These are phyloP conservation scores for Pipra filicauda DNA, from an alignment of 2,113 vertebrate genomes.

Conservation along the genomic window DNA sequence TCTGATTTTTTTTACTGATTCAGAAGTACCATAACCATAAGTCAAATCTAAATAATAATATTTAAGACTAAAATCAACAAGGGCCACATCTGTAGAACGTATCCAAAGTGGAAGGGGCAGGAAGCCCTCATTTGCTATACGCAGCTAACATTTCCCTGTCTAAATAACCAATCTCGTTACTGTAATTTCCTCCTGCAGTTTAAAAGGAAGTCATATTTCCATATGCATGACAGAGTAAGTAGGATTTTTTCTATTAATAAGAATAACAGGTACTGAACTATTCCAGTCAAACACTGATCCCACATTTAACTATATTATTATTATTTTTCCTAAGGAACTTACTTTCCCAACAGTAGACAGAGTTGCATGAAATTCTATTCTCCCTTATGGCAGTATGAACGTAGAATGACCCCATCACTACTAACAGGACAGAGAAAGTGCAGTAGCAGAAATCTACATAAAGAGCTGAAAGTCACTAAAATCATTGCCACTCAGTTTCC, in stretches of 20 bases:
- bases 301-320: neutral
- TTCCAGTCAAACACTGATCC: neutral
- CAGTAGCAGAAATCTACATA: neutral
- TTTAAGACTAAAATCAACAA: conserved; percentile 48
- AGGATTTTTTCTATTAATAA: conserved; percentile 26
- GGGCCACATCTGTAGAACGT: conserved; percentile 64
- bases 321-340: neutral
- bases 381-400: neutral
- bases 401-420: neutral
- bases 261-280: conserved; percentile 24
- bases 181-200: conserved; percentile 49
- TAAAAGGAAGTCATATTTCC: conserved; percentile 55
- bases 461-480: neutral
- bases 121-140: conserved; percentile 42
- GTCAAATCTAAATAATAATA: conserved; percentile 62
- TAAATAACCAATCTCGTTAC: conserved; percentile 13
- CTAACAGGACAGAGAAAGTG: neutral
- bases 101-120: conserved; percentile 49
- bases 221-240: conserved; percentile 7
- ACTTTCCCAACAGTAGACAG: neutral
- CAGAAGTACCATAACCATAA: conserved; percentile 62
- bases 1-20: conserved; percentile 46
- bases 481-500: neutral
- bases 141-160: conserved; percentile 16
- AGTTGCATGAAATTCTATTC: conserved; percentile 22